Conservation (phyloP, 2,797 vertebrate species). For the Schizothorax lantsangensis region DNA sequence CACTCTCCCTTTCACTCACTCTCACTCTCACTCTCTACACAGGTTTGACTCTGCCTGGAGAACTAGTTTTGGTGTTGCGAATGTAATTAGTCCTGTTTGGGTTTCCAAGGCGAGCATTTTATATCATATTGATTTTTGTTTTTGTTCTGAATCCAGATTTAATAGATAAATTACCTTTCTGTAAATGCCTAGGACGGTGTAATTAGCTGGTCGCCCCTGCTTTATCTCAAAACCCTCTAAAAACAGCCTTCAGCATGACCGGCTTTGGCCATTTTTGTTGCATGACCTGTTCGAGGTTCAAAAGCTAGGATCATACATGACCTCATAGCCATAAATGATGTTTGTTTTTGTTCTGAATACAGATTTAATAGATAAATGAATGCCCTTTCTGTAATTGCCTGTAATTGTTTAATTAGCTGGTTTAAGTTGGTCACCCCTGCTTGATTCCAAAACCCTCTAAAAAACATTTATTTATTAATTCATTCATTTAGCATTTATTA, state of each 20-base stretch:
- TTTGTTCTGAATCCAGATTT: not conserved
- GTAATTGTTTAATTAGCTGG: not conserved
- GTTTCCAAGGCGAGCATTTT: not conserved
- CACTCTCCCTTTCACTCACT: not conserved
- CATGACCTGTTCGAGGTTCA: not conserved
- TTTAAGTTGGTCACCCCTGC: not conserved
- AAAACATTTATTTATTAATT: too few species aligned
- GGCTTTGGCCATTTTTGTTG: too few species aligned
- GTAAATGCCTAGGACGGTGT: not conserved
- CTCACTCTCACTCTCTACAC: not conserved
- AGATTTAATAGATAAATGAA: not conserved
- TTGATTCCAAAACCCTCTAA: too few species aligned
- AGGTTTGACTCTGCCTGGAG: not conserved
- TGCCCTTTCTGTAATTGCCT: too few species aligned
- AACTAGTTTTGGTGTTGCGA: not conserved
- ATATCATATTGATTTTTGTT: not conserved
- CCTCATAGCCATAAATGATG: slow-evolving; percentile 44
- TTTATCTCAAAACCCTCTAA: not conserved
- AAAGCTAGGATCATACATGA: slow-evolving; percentile 9
- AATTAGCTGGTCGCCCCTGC: too few species aligned
- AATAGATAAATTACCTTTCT: not conserved
- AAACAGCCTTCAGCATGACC: not conserved
- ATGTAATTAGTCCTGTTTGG: not conserved
- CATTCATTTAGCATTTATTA: too few species aligned
- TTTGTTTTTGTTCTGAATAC: not conserved